Evolutionary conservation across 2,113 vertebrate genomes (phyloP).

Genomic region (Toxotes chatareus): DNA sequence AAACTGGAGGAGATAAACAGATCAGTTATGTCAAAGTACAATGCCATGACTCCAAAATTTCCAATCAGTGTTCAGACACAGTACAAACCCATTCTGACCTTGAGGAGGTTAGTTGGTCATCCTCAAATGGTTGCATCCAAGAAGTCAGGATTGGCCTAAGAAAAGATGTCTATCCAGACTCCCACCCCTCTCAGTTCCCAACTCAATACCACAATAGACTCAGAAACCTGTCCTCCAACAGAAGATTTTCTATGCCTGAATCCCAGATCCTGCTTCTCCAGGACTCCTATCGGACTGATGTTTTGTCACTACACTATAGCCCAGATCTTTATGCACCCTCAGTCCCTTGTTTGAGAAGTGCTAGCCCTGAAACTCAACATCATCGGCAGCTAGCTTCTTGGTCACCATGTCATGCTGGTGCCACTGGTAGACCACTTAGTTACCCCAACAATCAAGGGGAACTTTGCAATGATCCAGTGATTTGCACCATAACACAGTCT

Average conservation of each 20-base stretch:
- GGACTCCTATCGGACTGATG: slow-evolving; percentile 16
- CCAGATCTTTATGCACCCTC: slow-evolving; percentile 4
- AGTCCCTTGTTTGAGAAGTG: background rate
- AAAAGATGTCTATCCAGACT: slow-evolving; percentile 60
- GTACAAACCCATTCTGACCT: slow-evolving; percentile 7
- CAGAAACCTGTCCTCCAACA: slow-evolving; percentile 6
- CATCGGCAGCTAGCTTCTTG: background rate
- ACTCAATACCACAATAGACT: background rate
- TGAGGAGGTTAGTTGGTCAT: background rate
- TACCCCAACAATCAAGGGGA: slow-evolving; percentile 32
- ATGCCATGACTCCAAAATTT: slow-evolving; percentile 11
- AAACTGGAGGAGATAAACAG: slow-evolving; percentile 16
- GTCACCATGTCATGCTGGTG: background rate
- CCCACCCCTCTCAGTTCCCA: background rate
- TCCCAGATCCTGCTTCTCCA: slow-evolving; percentile 32
- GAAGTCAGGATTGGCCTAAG: slow-evolving; percentile 52
- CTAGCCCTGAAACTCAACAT: background rate
- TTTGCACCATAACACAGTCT: background rate
- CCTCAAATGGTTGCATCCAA: slow-evolving; percentile 23
- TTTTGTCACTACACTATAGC: background rate
- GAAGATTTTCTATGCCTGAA: slow-evolving; percentile 36
- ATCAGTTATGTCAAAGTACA: slow-evolving; percentile 3
- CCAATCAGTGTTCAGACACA: background rate
- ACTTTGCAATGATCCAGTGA: background rate
- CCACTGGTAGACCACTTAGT: slow-evolving; percentile 5